Evolutionary conservation across 2,888 invertebrate genomes (phyloP).

Genomic region (Ecdyonurus torrentis): DNA sequence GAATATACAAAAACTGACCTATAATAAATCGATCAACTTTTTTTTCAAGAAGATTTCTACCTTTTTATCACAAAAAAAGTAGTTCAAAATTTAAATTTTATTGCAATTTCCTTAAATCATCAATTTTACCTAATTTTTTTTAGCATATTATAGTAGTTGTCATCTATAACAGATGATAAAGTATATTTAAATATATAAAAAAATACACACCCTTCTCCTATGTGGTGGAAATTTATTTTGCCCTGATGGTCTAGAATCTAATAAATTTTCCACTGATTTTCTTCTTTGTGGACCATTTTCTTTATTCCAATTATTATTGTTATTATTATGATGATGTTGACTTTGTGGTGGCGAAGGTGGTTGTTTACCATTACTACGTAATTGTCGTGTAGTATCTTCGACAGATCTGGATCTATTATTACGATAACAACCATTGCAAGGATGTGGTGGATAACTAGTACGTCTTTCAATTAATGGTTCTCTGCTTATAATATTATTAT

Average conservation of each 20-base stretch:
- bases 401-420: not conserved
- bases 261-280: not conserved
- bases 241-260: not conserved
- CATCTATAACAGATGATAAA: too few species aligned
- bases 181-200: not conserved
- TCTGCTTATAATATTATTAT: too few species aligned
- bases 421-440: not conserved
- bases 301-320: not conserved
- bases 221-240: not conserved
- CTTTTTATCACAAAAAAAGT: too few species aligned
- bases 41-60: too few species aligned
- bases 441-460: not conserved
- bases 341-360: constrained; percentile 21
- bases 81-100: too few species aligned
- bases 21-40: too few species aligned
- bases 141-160: too few species aligned
- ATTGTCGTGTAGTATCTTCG: not conserved
- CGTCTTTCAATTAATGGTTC: not conserved
- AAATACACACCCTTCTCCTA: not conserved
- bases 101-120: too few species aligned
- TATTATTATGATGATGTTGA: too few species aligned
- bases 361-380: not conserved
- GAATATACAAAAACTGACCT: too few species aligned
- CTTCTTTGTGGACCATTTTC: not conserved
- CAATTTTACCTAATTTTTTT: too few species aligned